Evolutionary conservation across 2,888 invertebrate genomes (phyloP).

Genomic region (Pterostichus madidus): DNA sequence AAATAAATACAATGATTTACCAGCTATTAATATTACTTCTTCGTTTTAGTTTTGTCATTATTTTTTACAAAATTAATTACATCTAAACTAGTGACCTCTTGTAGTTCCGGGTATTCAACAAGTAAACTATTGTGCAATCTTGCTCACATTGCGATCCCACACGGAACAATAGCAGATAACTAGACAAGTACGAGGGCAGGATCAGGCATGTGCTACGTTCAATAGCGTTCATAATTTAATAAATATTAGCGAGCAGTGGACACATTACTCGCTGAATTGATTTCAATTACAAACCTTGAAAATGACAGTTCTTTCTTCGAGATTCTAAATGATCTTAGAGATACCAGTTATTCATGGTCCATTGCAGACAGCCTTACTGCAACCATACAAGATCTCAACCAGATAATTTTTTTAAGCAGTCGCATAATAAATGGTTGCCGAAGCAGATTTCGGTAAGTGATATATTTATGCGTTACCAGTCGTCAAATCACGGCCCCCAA

Average conservation of each 20-base stretch:
- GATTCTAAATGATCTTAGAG: constrained; percentile 1
- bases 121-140: neutral
- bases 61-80: no score
- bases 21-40: no score
- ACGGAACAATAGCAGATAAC: constrained; percentile 14
- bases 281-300: constrained; percentile 10
- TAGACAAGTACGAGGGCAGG: neutral
- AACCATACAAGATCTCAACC: neutral
- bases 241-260: neutral
- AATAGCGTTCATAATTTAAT: constrained; percentile 10
- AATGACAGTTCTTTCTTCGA: constrained; percentile 1
- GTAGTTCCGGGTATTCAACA: constrained; percentile 24
- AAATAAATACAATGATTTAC: no score
- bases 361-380: neutral
- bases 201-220: neutral
- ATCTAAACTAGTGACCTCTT: constrained; percentile 2
- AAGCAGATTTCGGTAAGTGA: no score
- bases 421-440: no score
- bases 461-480: no score
- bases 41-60: no score
- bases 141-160: constrained; percentile 4
- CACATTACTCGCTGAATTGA: neutral
- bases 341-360: neutral
- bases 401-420: no score
- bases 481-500: no score